A percentile compares a stretch with the other conserved stretches of the same genome.
Evolutionary conservation across 2,888 invertebrate genomes (phyloP).

Genomic region (Gymnosoma rotundatum): DNA sequence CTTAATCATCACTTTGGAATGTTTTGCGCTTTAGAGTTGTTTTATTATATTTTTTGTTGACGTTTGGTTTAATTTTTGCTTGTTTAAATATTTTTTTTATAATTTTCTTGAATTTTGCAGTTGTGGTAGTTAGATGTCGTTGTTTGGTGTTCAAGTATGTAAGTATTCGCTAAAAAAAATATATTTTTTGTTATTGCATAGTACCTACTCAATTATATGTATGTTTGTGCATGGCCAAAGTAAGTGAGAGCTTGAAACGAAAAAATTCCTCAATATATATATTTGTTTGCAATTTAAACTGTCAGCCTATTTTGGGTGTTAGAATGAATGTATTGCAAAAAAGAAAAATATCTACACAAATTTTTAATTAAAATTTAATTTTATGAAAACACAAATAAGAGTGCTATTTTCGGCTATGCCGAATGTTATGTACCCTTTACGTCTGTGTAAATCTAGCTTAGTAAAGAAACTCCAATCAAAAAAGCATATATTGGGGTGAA

Average conservation of each 20-base stretch:
- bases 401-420: no score
- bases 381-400: no score
- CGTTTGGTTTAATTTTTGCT: slow-evolving; percentile 56
- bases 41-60: slow-evolving; percentile 52
- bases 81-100: slow-evolving; percentile 40
- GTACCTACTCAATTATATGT: slow-evolving; percentile 4
- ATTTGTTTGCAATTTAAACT: slow-evolving; percentile 57
- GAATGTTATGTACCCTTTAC: no score
- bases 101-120: slow-evolving; percentile 18
- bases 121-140: slow-evolving; percentile 18
- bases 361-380: slow-evolving; percentile 51
- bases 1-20: slow-evolving; percentile 80
- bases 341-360: background rate
- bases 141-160: slow-evolving; percentile 55
- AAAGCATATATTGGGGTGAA: no score
- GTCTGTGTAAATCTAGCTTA: no score
- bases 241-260: slow-evolving; percentile 38
- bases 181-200: slow-evolving; percentile 14
- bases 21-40: slow-evolving; percentile 70
- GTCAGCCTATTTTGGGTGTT: slow-evolving; percentile 61
- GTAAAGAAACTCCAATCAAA: no score
- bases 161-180: slow-evolving; percentile 53
- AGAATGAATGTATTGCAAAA: slow-evolving; percentile 43
- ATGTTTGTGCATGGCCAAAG: slow-evolving; percentile 12
- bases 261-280: slow-evolving; percentile 51